phyloP scores from a whole-genome alignment of 2,113 vertebrate genomes.

The Axis porcinus region DNA sequence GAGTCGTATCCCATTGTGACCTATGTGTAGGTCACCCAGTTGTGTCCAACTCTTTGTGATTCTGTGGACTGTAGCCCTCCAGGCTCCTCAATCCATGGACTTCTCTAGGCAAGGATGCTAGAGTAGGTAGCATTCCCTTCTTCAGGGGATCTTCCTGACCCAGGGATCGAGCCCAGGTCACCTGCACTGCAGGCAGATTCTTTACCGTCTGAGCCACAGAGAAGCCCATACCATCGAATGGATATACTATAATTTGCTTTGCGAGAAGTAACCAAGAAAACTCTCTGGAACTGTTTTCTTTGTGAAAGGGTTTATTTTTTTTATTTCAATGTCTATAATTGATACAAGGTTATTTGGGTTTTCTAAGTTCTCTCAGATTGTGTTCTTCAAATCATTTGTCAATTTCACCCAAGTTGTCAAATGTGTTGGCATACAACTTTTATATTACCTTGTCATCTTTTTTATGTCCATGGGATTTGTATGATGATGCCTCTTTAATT shows the following conservation, averaged over 20 bases:
- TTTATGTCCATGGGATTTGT: not conserved
- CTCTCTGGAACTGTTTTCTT: not conserved
- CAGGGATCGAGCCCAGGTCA: not conserved
- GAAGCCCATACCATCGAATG: rapidly evolving
- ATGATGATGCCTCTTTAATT: not conserved
- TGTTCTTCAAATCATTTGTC: not conserved
- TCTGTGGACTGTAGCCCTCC: not conserved
- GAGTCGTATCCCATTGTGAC: not conserved
- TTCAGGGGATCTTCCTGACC: not conserved
- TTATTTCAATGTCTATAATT: not conserved
- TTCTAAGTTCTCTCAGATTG: not conserved
- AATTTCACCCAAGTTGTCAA: not conserved
- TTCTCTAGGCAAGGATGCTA: not conserved
- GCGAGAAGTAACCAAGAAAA: not conserved
- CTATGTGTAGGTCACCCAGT: not conserved
- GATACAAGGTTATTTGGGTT: not conserved
- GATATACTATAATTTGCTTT: not conserved
- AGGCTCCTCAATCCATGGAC: not conserved
- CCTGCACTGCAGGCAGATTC: not conserved
- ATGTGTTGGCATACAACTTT: not conserved
- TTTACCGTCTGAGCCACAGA: not conserved
- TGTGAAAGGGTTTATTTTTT: not conserved
- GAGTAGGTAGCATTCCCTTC: not conserved
- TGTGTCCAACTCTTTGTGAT: not conserved
- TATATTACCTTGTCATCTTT: not conserved